Evolutionary conservation across 2,113 vertebrate species (phyloP).

Genomic region (Cathartes aura): DNA sequence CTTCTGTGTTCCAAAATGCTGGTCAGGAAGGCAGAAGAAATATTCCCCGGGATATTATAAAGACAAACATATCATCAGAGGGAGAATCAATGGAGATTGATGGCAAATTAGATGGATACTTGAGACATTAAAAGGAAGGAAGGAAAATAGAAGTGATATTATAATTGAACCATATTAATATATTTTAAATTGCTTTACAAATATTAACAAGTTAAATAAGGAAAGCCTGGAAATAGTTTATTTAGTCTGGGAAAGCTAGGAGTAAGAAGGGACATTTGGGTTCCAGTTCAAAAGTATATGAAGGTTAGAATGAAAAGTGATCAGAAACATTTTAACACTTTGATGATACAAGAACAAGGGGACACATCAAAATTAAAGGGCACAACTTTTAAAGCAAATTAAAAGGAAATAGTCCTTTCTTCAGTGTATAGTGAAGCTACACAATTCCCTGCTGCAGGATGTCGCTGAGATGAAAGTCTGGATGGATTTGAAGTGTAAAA

Average conservation of each 20-base stretch:
- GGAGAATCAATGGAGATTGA: slow-evolving; percentile 63
- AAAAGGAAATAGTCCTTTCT: slow-evolving; percentile 57
- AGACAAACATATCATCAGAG: slow-evolving; percentile 46
- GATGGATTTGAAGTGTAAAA: slow-evolving; percentile 44
- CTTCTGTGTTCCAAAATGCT: slow-evolving; percentile 52
- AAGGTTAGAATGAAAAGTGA: slow-evolving; percentile 48
- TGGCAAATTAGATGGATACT: slow-evolving; percentile 59
- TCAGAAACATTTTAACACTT: slow-evolving; percentile 42
- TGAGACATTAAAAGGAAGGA: slow-evolving; percentile 56
- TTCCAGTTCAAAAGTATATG: neutral
- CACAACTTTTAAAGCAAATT: slow-evolving; percentile 58
- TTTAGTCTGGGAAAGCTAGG: slow-evolving; percentile 4
- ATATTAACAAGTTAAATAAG: slow-evolving; percentile 50
- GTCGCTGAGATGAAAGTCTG: slow-evolving; percentile 42
- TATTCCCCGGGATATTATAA: slow-evolving; percentile 37
- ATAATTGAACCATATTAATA: slow-evolving; percentile 60
- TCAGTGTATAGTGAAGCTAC: neutral
- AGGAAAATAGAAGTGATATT: slow-evolving; percentile 40
- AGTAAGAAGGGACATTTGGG: neutral
- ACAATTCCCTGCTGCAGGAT: slow-evolving; percentile 57
- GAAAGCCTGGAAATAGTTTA: slow-evolving; percentile 29
- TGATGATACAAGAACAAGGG: slow-evolving; percentile 56
- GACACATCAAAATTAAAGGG: slow-evolving; percentile 51
- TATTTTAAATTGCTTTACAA: slow-evolving; percentile 61
- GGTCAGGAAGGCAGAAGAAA: slow-evolving; percentile 47